These are phyloP conservation scores for Leucophenga varia DNA, from an alignment of 1,140 invertebrate species.

Conservation along the genomic window DNA sequence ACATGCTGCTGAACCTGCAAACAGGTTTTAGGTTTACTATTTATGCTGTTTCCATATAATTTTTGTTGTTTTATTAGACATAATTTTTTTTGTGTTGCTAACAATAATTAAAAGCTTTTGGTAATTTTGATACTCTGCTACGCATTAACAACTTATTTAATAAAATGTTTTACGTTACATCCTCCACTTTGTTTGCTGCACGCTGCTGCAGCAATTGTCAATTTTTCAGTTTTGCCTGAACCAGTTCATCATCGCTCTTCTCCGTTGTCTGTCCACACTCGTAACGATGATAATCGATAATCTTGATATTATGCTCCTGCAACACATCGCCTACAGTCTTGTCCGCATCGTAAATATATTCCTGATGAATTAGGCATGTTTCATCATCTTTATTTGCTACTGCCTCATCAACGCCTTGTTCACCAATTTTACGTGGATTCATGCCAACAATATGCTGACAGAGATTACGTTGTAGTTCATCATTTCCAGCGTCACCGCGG, in stretches of 20 bases:
- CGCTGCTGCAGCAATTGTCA: slow-evolving; percentile 11
- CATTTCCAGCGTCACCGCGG: slow-evolving; percentile 58
- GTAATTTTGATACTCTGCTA: no score
- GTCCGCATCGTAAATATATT: slow-evolving; percentile 79
- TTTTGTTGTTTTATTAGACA: no score
- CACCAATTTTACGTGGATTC: slow-evolving; percentile 79
- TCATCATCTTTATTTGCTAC: slow-evolving; percentile 69
- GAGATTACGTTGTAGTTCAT: slow-evolving; percentile 67
- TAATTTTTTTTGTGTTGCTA: no score
- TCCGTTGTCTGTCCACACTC: slow-evolving; percentile 71
- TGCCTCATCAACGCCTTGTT: slow-evolving; percentile 65
- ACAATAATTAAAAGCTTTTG: no score
- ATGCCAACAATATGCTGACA: slow-evolving; percentile 93
- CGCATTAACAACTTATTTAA: no score
- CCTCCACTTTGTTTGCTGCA: slow-evolving; percentile 33
- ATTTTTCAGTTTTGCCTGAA: slow-evolving; percentile 26
- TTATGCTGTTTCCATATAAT: no score
- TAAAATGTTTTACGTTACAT: background rate
- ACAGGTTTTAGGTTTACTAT: no score
- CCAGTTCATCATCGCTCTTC: slow-evolving; percentile 29
- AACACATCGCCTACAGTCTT: slow-evolving; percentile 74
- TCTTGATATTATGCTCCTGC: slow-evolving; percentile 64
- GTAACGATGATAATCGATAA: slow-evolving; percentile 83
- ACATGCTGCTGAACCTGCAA: no score
- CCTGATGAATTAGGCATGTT: slow-evolving; percentile 77